Conservation (phyloP, 1,140 invertebrate species). For the Zophobas atratus region DNA sequence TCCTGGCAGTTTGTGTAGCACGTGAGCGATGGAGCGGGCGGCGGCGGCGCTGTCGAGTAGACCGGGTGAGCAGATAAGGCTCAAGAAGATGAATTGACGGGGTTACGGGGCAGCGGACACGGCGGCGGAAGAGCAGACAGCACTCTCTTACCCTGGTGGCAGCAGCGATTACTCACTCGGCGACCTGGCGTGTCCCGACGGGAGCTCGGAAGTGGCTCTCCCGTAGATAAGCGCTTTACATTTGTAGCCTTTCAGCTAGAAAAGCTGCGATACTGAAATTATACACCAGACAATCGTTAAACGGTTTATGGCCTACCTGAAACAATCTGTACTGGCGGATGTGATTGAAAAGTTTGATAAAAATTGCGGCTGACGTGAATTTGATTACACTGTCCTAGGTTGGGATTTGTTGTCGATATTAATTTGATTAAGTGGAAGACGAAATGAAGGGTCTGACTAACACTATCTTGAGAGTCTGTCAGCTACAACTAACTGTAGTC, state of each 20-base stretch:
- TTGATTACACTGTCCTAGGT: too few relatives aligned
- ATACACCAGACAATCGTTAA: constrained; percentile 14
- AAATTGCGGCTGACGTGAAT: too few relatives aligned
- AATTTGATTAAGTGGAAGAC: too few relatives aligned
- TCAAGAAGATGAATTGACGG: constrained; percentile 66
- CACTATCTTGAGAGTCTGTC: too few relatives aligned
- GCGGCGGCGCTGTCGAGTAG: constrained; percentile 44
- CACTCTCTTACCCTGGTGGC: constrained; percentile 65
- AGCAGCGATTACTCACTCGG: constrained; percentile 65
- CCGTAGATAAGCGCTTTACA: constrained; percentile 66
- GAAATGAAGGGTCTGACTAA: too few relatives aligned
- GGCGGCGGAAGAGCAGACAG: constrained; percentile 66
- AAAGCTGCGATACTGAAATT: constrained; percentile 56
- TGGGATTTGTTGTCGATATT: too few relatives aligned
- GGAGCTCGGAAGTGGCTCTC: constrained; percentile 63
- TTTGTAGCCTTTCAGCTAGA: constrained; percentile 65
- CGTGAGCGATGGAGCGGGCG: constrained; percentile 48
- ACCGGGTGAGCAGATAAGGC: constrained; percentile 58
- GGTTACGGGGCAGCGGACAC: constrained; percentile 64
- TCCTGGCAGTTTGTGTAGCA: constrained; percentile 33
- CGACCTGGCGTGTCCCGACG: constrained; percentile 58
- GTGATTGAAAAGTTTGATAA: too few relatives aligned
- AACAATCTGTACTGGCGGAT: too few relatives aligned
- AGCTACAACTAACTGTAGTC: too few relatives aligned
- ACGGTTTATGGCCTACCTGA: neutral